Percentiles rank a stretch among this genome's conserved stretches.
Conservation (phyloP, 2,888 invertebrate species). For the Aphrophora alni region DNA sequence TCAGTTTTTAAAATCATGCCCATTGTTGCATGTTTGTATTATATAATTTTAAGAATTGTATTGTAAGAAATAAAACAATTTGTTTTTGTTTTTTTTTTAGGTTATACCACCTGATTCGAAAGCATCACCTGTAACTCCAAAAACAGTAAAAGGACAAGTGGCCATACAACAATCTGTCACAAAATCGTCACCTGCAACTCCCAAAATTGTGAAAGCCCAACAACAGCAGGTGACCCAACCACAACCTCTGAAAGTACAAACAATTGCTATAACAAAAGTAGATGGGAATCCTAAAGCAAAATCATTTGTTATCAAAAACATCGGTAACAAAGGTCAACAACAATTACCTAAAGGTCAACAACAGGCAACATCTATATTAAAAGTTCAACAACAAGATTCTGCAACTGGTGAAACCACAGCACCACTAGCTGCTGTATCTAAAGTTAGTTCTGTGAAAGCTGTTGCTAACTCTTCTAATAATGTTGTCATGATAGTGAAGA, state of each 20-base stretch:
- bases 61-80: too few relatives aligned
- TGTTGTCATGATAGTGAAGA: background rate
- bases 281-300: background rate
- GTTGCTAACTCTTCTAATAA: background rate
- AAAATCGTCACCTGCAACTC: background rate
- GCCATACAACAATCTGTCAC: background rate
- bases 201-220: background rate
- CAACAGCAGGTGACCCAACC: background rate
- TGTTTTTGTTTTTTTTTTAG: background rate
- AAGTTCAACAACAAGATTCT: constrained; percentile 18
- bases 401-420: background rate
- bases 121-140: constrained; percentile 19
- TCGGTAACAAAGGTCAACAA: background rate
- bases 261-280: background rate
- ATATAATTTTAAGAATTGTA: too few relatives aligned
- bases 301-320: background rate
- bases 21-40: too few relatives aligned
- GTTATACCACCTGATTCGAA: background rate
- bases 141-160: background rate
- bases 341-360: constrained; percentile 30
- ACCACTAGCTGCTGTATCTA: background rate
- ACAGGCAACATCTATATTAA: constrained; percentile 24
- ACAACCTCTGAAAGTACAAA: background rate
- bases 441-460: constrained; percentile 6
- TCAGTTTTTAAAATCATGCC: too few relatives aligned